Conservation (phyloP, 2,113 vertebrate species). For the Clarias batrachus region DNA sequence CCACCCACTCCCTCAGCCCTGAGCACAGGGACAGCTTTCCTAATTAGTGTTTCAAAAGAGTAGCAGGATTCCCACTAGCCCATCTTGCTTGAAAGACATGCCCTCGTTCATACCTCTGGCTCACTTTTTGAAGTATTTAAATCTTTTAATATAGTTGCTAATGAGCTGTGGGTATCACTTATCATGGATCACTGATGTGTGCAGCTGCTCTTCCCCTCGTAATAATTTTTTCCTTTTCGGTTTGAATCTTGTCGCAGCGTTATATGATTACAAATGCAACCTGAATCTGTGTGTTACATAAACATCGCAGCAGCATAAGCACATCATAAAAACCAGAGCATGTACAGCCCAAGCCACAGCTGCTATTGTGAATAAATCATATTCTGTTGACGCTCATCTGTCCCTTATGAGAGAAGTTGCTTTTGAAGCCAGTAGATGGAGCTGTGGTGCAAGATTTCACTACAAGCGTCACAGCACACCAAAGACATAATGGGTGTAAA, state of each 20-base stretch:
- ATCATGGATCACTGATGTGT: background rate
- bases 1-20: background rate
- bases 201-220: background rate
- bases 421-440: constrained; percentile 42
- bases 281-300: constrained; percentile 3
- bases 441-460: constrained; percentile 31
- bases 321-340: background rate
- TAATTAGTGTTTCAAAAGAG: constrained; percentile 3
- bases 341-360: constrained; percentile 26
- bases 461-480: background rate
- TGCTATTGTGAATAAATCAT: constrained; percentile 10
- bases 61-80: background rate
- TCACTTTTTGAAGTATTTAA: too few species aligned
- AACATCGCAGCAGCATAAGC: background rate
- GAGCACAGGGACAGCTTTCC: constrained; percentile 19
- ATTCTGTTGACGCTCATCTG: background rate
- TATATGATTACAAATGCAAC: constrained; percentile 20
- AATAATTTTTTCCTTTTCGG: background rate
- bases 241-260: background rate
- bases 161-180: background rate
- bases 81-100: background rate
- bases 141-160: background rate
- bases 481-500: background rate
- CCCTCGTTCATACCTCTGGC: background rate
- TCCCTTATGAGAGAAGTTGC: constrained; percentile 1